Base-by-base conservation (phyloP, 2,797 vertebrate genomes). In the Crotalus adamanteus region DNA sequence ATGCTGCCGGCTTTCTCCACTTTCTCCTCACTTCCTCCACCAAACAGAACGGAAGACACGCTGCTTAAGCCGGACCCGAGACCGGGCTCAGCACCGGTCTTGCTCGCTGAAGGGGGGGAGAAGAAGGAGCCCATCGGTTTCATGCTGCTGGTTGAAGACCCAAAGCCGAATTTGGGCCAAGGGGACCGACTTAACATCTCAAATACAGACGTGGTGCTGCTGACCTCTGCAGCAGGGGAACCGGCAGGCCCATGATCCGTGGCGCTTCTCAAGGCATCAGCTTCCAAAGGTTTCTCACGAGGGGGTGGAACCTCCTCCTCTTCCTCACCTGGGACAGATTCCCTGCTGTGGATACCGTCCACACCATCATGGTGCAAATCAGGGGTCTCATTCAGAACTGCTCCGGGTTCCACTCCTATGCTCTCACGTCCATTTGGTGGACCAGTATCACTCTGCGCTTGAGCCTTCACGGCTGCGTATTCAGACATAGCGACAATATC, bases 11-110 rank as follows among this genome's bases (percentile, higher is more conserved):
- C 97, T 60, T 95, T 78, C 92, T 51, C 93, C 22, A 92, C 85
- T 87, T 98, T 98, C 91, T 98, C 98, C 26, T 99, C 97, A 89
- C 91, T 92, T 90, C 93, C 91, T 92, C 96, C 98, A 93, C 99
- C 98, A 98, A 99, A 99, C 0, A 99, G 94, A 86, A 97, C 95
- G 3, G 97, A 97, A 95, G 99, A 99, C 73, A 99, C 95, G 22
- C 98, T 98, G 97, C 98, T 99, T 90, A 99, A 98, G 93, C 98
- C 98, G 87, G 98, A 98, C 92, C 99, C 97, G 0, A 99, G 96
- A 56, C 98, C 96, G 96, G 97, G 93, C 91, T 96, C 97, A 78
- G 92, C 0, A 3, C 94, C 94, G 60, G 65, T 3, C 96, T 92
- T 97, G 95, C 92, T 95, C 83, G 96, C 97, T 85, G 97, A 94